These are phyloP conservation scores for Synchiropus splendidus DNA, from an alignment of 2,113 vertebrate genomes.

Conservation along the genomic window DNA sequence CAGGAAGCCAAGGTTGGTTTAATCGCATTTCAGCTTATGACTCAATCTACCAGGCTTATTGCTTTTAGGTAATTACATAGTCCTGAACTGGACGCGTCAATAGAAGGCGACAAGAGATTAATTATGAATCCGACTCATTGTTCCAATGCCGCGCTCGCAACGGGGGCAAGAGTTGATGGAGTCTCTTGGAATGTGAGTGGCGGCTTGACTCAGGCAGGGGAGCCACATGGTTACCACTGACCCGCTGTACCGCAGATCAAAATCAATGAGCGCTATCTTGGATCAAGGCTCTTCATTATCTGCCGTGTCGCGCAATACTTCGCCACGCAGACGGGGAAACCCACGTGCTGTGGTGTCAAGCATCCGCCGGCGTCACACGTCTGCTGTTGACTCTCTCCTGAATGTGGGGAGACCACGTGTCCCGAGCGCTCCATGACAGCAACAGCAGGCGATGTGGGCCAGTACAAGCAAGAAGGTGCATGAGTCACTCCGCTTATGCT, in stretches of 20 bases:
- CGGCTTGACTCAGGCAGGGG: slow-evolving; percentile 42
- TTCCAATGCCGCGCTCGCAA: slow-evolving; percentile 31
- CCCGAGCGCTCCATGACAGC: slow-evolving; percentile 23
- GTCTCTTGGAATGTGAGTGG: slow-evolving; percentile 48
- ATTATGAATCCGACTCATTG: slow-evolving; percentile 53
- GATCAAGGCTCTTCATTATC: slow-evolving; percentile 55
- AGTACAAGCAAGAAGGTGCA: slow-evolving; percentile 28
- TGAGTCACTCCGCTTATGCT: slow-evolving; percentile 50
- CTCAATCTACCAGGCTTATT: slow-evolving; percentile 62
- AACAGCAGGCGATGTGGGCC: slow-evolving; percentile 20
- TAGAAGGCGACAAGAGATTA: slow-evolving; percentile 62
- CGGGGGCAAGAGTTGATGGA: slow-evolving; percentile 25
- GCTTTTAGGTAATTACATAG: slow-evolving; percentile 67
- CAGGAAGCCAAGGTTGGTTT: slow-evolving; percentile 45
- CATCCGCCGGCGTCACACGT: neutral
- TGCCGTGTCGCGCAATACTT: slow-evolving; percentile 23
- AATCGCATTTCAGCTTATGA: slow-evolving; percentile 63
- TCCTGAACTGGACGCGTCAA: slow-evolving; percentile 63
- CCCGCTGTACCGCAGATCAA: slow-evolving; percentile 8
- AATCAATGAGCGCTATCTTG: slow-evolving; percentile 36
- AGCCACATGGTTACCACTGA: slow-evolving; percentile 32
- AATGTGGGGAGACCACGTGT: neutral
- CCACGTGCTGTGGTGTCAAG: neutral
- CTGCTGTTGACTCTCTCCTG: no score
- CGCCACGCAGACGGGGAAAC: slow-evolving; percentile 10